Percentiles rank a stretch among this genome's conserved stretches.
Conservation (phyloP, 2,113 vertebrate species). For the Micromys minutus region DNA sequence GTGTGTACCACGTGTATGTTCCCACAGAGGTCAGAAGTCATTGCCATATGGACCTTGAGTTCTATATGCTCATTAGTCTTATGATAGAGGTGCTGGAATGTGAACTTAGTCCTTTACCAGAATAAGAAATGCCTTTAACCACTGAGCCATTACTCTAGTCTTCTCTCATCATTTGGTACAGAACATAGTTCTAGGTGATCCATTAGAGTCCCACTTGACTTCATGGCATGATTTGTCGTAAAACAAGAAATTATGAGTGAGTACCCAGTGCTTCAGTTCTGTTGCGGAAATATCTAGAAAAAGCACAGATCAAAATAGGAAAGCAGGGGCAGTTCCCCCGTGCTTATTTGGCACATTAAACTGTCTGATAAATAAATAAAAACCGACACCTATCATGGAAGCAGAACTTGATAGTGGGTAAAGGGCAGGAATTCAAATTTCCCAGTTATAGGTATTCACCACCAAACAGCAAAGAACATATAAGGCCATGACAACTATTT, state of each 20-base stretch:
- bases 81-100: background rate
- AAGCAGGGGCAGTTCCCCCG: no score
- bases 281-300: background rate
- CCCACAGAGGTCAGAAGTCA: background rate
- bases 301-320: background rate
- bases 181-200: background rate
- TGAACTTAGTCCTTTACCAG: background rate
- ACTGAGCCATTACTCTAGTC: background rate
- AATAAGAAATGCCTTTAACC: background rate
- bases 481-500: background rate
- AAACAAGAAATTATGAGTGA: background rate
- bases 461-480: background rate
- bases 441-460: background rate
- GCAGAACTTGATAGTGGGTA: rapidly evolving
- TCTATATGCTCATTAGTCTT: background rate
- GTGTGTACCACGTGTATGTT: background rate
- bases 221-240: background rate
- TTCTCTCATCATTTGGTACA: background rate
- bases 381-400: background rate
- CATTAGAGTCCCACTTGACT: background rate
- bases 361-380: background rate
- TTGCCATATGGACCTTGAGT: background rate
- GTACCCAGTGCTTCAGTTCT: background rate
- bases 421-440: background rate
- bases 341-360: background rate